A percentile compares a stretch with the other conserved stretches of the same genome.
phyloP scores from a whole-genome alignment of 2,888 invertebrate species.

The Barypeithes pellucidus region DNA sequence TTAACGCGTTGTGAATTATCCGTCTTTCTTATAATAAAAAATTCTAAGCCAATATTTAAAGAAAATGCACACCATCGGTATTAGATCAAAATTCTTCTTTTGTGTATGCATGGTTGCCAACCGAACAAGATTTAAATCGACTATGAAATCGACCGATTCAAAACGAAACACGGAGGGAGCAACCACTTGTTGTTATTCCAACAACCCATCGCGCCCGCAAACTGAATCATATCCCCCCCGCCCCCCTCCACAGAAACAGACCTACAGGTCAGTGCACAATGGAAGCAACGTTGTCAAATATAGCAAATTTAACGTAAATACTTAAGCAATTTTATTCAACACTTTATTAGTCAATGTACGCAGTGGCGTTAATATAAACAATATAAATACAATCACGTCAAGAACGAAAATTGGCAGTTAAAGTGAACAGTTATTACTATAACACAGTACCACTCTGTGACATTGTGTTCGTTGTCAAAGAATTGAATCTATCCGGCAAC shows the following conservation, averaged over 20 bases:
- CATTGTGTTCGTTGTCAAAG: too few relatives aligned
- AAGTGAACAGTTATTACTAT: too few relatives aligned
- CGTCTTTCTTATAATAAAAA: too few relatives aligned
- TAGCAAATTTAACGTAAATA: not conserved
- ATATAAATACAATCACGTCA: too few relatives aligned
- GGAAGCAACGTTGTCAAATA: constrained; percentile 15
- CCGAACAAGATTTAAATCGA: constrained; percentile 6
- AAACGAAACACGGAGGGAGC: not conserved
- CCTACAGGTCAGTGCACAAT: constrained; percentile 29
- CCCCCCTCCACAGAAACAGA: constrained; percentile 19
- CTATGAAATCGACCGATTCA: not conserved
- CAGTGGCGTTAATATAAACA: too few relatives aligned
- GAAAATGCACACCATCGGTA: not conserved
- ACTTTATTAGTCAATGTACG: too few relatives aligned
- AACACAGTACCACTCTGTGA: too few relatives aligned
- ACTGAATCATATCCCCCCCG: constrained; percentile 30
- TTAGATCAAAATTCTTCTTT: not conserved
- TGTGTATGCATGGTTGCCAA: constrained; percentile 18
- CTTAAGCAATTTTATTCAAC: too few relatives aligned
- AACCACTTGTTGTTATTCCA: constrained; percentile 32
- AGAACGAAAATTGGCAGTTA: too few relatives aligned
- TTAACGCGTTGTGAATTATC: too few relatives aligned
- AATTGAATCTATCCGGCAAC: constrained; percentile 6
- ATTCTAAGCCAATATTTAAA: too few relatives aligned
- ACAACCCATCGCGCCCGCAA: constrained; percentile 18